Evolutionary conservation across 37 sponge, comb jelly and placozoan species (phyloP).

Genomic region (Aphrocallistes beatrix): DNA sequence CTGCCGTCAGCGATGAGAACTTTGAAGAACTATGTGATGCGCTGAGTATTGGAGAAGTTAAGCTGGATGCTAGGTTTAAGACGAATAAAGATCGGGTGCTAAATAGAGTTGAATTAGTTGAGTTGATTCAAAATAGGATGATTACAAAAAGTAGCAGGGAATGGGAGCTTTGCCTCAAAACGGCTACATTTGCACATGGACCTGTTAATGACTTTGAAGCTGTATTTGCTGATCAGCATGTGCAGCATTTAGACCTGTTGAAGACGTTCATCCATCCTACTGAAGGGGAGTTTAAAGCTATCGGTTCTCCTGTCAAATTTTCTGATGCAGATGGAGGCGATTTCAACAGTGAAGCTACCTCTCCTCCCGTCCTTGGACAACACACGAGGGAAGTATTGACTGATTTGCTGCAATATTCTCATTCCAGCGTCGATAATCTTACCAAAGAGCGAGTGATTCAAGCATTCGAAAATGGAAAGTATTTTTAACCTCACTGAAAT

Average conservation of each 20-base stretch:
- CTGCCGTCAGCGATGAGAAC: conserved; percentile 52
- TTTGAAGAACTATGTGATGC: conserved; percentile 40
- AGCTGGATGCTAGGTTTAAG: conserved; percentile 29
- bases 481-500: too few species aligned
- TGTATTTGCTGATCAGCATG: conserved; percentile 46
- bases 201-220: conserved; percentile 42
- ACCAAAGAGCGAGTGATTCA: background rate
- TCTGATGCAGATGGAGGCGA: background rate
- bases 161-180: conserved; percentile 33
- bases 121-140: conserved; percentile 27
- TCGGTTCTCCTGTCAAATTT: background rate
- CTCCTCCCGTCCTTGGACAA: background rate
- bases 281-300: background rate
- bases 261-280: background rate
- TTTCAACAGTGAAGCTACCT: background rate
- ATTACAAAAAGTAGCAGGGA: background rate
- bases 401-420: background rate
- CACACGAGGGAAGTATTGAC: background rate
- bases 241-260: background rate
- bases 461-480: too few species aligned
- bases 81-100: conserved; percentile 44
- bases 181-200: conserved; percentile 32
- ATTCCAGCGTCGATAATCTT: background rate
- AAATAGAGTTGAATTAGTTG: conserved; percentile 37
- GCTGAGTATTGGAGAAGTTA: conserved; percentile 28